Conservation (phyloP, 2,797 vertebrate species). For the Decapterus maruadsi region DNA sequence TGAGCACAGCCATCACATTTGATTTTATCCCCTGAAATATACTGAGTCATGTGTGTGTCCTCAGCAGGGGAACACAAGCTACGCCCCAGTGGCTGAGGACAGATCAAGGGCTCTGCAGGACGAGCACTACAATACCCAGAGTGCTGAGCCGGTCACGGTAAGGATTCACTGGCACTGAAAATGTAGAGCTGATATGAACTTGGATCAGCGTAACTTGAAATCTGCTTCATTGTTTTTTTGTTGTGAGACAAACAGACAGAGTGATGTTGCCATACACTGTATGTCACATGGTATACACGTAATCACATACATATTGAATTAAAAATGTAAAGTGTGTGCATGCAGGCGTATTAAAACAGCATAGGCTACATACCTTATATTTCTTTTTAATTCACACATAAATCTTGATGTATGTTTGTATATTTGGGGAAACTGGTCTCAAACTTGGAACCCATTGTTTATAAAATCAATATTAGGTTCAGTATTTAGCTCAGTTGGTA, state of each 20-base stretch:
- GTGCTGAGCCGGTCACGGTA: constrained; percentile 82
- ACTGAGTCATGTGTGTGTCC: constrained; percentile 20
- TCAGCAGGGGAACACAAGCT: constrained; percentile 40
- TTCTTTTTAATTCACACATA: no score
- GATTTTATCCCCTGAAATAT: constrained; percentile 17
- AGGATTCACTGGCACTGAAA: constrained; percentile 28
- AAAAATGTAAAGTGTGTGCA: no score
- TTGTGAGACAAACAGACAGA: background rate
- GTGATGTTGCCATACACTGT: no score
- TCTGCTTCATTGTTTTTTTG: background rate
- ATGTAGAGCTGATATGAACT: background rate
- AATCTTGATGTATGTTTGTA: no score
- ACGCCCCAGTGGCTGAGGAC: constrained; percentile 14
- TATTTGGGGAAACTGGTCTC: no score
- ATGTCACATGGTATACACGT: no score
- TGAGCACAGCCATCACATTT: background rate
- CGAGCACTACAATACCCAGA: constrained; percentile 54
- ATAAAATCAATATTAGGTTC: no score
- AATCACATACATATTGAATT: no score
- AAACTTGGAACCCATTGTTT: no score
- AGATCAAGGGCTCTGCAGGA: constrained; percentile 32
- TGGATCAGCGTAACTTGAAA: background rate
- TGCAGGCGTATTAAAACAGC: no score
- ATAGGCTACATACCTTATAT: no score
- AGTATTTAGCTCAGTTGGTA: no score